Evolutionary conservation across 2,797 vertebrate genomes (phyloP).

Genomic region (Hozukius guyotensis): DNA sequence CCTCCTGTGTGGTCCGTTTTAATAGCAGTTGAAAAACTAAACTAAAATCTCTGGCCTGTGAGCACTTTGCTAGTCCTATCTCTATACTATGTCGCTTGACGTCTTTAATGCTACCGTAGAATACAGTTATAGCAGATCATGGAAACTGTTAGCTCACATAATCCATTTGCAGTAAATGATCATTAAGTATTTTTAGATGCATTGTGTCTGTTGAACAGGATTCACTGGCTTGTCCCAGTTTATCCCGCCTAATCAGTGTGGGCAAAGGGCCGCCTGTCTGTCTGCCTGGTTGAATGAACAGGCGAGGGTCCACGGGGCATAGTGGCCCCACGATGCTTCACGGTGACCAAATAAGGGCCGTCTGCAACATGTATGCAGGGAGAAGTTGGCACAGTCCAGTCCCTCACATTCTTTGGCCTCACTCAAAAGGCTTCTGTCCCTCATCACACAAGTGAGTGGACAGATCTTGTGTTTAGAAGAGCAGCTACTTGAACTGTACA

Average conservation of each 20-base stretch:
- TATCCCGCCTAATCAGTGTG: conserved; percentile 60
- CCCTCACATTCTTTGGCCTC: conserved; percentile 69
- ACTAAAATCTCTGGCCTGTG: background rate
- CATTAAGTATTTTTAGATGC: conserved; percentile 67
- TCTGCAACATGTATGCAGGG: conserved; percentile 63
- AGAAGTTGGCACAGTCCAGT: conserved; percentile 71
- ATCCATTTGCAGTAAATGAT: conserved; percentile 17
- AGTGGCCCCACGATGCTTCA: conserved; percentile 44
- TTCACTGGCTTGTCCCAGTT: conserved; percentile 48
- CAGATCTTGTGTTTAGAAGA: conserved; percentile 8
- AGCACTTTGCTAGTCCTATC: background rate
- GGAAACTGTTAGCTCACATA: conserved; percentile 13
- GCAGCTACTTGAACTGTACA: conserved; percentile 12
- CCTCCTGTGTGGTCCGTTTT: background rate
- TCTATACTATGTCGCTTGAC: background rate
- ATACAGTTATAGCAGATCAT: conserved; percentile 15
- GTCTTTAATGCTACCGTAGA: background rate
- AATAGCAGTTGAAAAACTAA: conserved; percentile 2
- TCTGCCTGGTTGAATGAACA: conserved; percentile 65
- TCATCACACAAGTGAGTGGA: conserved; percentile 49
- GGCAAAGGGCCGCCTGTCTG: conserved; percentile 63
- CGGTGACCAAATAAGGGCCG: conserved; percentile 82
- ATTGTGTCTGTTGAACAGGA: conserved; percentile 46
- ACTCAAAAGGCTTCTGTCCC: conserved; percentile 70
- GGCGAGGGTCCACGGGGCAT: conserved; percentile 51